Evolutionary conservation across 2,888 invertebrate species (phyloP).

Genomic region (Thera britannica): DNA sequence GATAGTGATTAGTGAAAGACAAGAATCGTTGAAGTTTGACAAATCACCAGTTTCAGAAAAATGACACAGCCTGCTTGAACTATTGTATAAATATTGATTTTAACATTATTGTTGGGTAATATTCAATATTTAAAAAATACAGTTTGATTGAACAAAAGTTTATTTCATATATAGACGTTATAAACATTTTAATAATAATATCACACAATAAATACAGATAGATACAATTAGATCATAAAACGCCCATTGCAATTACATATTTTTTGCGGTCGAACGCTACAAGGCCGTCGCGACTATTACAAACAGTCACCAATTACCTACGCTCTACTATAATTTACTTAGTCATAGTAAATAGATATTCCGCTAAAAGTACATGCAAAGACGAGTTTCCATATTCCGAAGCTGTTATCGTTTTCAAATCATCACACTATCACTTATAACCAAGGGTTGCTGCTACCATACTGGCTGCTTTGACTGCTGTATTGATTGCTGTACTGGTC

Average conservation of each 20-base stretch:
- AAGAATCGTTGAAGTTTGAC: too few species aligned
- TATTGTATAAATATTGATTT: too few species aligned
- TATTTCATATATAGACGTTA: slow-evolving; percentile 45
- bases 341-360: slow-evolving; percentile 46
- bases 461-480: slow-evolving; percentile 35
- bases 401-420: slow-evolving; percentile 26
- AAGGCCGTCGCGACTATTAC: slow-evolving; percentile 51
- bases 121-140: neutral
- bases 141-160: slow-evolving; percentile 45
- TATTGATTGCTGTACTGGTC: slow-evolving; percentile 38
- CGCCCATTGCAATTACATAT: slow-evolving; percentile 47
- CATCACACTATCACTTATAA: slow-evolving; percentile 43
- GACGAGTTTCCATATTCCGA: slow-evolving; percentile 48
- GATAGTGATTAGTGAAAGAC: too few species aligned
- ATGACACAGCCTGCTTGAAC: too few species aligned
- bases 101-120: neutral
- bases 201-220: slow-evolving; percentile 36
- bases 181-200: slow-evolving; percentile 39
- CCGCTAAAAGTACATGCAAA: slow-evolving; percentile 60
- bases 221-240: slow-evolving; percentile 45
- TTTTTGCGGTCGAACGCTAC: slow-evolving; percentile 50
- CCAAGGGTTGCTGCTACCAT: slow-evolving; percentile 55
- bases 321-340: slow-evolving; percentile 52
- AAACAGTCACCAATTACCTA: slow-evolving; percentile 53
- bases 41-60: too few species aligned